Evolutionary conservation across 1,140 invertebrate genomes (phyloP).

Genomic region (Ceratina japonica): DNA sequence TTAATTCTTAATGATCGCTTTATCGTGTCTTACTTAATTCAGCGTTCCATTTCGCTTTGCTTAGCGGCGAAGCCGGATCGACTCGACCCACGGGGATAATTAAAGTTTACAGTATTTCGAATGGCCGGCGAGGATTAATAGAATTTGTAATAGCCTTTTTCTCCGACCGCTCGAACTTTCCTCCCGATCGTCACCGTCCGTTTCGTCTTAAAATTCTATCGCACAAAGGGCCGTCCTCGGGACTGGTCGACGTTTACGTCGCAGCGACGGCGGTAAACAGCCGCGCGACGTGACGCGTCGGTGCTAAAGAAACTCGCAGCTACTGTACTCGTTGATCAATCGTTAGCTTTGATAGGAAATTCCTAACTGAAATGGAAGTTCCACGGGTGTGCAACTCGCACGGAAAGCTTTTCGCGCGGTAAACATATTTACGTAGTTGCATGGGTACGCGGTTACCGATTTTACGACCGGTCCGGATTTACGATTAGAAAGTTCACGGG

Average conservation of each 20-base stretch:
- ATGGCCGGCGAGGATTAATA: constrained; percentile 72
- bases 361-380: constrained; percentile 70
- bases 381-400: constrained; percentile 59
- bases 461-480: constrained; percentile 23
- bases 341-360: constrained; percentile 67
- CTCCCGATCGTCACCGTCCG: no score
- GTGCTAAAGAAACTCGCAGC: constrained; percentile 12
- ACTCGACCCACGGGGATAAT: constrained; percentile 64
- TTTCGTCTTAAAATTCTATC: background rate
- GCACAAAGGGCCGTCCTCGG: no score
- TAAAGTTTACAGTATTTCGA: constrained; percentile 71
- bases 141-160: constrained; percentile 74
- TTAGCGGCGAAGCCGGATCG: constrained; percentile 26
- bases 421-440: constrained; percentile 56
- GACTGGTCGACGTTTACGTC: no score
- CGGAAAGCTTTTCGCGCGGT: constrained; percentile 10
- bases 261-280: constrained; percentile 10
- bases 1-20: constrained; percentile 67
- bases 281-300: background rate
- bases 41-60: constrained; percentile 62
- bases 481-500: constrained; percentile 27
- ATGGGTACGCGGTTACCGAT: background rate
- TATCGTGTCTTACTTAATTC: constrained; percentile 71
- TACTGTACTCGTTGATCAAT: constrained; percentile 42
- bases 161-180: constrained; percentile 45